Percentiles rank a stretch among this genome's conserved stretches.
phyloP scores from a whole-genome alignment of 2,797 vertebrate species.

The Momotus momota region DNA sequence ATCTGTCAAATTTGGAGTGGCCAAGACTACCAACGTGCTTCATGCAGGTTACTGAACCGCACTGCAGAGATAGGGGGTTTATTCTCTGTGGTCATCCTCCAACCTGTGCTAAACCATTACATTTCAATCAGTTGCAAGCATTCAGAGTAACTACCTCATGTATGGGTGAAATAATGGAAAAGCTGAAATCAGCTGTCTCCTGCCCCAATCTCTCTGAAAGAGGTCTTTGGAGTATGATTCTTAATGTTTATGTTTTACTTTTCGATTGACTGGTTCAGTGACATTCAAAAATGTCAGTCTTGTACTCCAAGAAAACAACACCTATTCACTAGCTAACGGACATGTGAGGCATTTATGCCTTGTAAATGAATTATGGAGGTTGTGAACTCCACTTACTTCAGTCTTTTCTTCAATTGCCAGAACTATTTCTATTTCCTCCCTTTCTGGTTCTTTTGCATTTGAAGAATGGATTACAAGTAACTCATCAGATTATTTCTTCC shows the following conservation, averaged over 20 bases:
- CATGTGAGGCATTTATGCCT: neutral
- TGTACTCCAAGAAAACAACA: neutral
- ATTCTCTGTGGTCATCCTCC: neutral
- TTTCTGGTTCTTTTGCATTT: neutral
- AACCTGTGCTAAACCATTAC: neutral
- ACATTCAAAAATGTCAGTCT: neutral
- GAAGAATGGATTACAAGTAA: conserved; percentile 12
- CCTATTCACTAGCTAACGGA: neutral
- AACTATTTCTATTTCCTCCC: neutral
- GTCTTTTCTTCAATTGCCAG: neutral
- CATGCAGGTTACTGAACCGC: neutral
- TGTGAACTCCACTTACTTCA: neutral
- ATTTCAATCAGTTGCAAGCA: neutral
- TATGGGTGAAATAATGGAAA: conserved; percentile 8
- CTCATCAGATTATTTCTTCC: neutral
- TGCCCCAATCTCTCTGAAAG: neutral
- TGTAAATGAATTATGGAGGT: neutral
- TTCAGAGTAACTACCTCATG: neutral
- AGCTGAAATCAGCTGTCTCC: neutral
- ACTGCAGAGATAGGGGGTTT: neutral
- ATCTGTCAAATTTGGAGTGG: neutral
- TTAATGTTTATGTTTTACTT: neutral
- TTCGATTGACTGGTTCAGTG: neutral
- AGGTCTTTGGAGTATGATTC: neutral
- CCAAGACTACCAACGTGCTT: neutral